Base-by-base conservation (phyloP, 2,113 vertebrate genomes). In the Hyaena hyaena region DNA sequence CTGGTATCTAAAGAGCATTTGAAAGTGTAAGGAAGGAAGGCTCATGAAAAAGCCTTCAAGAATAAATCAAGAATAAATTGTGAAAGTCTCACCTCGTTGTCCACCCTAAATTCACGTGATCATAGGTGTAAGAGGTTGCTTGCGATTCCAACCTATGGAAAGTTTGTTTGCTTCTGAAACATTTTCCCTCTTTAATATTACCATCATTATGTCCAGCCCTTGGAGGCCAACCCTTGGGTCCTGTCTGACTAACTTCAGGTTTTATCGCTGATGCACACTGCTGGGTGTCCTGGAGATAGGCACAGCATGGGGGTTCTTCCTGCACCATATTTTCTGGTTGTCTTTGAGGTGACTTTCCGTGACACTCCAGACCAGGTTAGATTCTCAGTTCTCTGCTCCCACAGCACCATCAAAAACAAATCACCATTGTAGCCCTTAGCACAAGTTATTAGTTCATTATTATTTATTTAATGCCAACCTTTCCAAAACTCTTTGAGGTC, bases 41-140 rank as follows among this genome's bases (percentile, higher is more conserved):
- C 58, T 96, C 16, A 84, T 43, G 39, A 83, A 61, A 93, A 88
- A 63, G 33, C 50, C 69, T 80, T 80, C 84, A 58, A 81, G 84
- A 79, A 39, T 39, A 39, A 95, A 88, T 53, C 65, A 33, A 66
- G 77, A 96, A 50, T 95, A 16, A 83, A 35, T 74, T 97, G 45
- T 45, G 39, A 93, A 90, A 86, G 48, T 86, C 4, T 28, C 4
- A 85, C 7, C 45, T 76, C 8, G 5, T 55, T 87, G 21, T 93
- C 2, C 16, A 83, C 35, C 10, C n/a, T 77, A 88, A 84, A 94
- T 88, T 84, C 69, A 92, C 9, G 45, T 77, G n/a, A 0, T 83
- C 8, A 89, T 35, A 85, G 4, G 15, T 58, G n/a, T 21, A 50
- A 63, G 88, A 93, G 35, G 21, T 90, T 85, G 53, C 6, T 66